Conservation (phyloP, 2,888 invertebrate genomes). For the Parasteatoda lunata region DNA sequence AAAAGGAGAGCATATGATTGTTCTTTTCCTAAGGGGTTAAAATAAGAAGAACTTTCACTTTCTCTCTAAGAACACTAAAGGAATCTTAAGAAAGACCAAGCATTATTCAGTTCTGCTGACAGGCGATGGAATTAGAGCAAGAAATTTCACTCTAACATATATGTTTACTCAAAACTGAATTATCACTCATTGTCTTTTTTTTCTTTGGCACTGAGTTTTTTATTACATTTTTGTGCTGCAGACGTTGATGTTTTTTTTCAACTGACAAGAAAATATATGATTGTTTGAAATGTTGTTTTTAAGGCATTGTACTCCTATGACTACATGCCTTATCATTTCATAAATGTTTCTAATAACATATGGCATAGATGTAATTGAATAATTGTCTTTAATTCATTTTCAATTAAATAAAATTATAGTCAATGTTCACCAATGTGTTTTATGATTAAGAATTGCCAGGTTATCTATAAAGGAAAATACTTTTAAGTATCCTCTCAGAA, state of each 20-base stretch:
- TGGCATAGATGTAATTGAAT: no score
- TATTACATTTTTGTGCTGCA: slow-evolving; percentile 30
- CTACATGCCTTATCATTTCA: no score
- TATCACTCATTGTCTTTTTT: slow-evolving; percentile 52
- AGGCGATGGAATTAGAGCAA: slow-evolving; percentile 63
- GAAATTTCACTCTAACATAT: slow-evolving; percentile 37
- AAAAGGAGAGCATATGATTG: slow-evolving; percentile 36
- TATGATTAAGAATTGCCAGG: no score
- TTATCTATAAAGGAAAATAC: no score
- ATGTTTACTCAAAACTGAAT: slow-evolving; percentile 43
- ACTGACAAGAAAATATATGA: slow-evolving; percentile 8
- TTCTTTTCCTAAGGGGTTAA: slow-evolving; percentile 30
- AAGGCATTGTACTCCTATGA: no score
- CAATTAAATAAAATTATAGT: no score
- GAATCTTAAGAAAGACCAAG: slow-evolving; percentile 25
- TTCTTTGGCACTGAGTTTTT: slow-evolving; percentile 25
- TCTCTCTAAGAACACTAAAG: slow-evolving; percentile 33
- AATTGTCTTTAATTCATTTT: no score
- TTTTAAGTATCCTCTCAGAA: no score
- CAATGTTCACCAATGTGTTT: no score
- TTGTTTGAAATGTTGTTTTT: slow-evolving; percentile 3
- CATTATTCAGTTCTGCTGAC: slow-evolving; percentile 48
- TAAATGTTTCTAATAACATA: no score
- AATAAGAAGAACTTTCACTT: slow-evolving; percentile 33
- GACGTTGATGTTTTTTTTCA: slow-evolving; percentile 13